These are phyloP conservation scores for Anagrus nilaparvatae DNA, from an alignment of 1,140 invertebrate genomes.

Conservation along the genomic window DNA sequence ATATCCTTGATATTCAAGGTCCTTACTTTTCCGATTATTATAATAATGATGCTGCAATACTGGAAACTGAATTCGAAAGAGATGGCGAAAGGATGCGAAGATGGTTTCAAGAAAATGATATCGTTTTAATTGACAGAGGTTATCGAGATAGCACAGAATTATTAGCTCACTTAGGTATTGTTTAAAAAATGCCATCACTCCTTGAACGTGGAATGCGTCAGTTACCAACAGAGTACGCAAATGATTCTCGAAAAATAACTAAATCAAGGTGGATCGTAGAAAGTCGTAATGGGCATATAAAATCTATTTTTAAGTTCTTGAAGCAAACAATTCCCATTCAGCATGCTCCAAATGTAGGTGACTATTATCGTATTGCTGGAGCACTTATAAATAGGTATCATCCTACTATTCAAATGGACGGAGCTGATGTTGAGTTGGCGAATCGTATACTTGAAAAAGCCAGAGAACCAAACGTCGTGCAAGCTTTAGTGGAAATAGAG, in stretches of 20 bases:
- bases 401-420: too few species aligned
- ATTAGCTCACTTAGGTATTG: background rate
- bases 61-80: slow-evolving; percentile 7
- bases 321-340: slow-evolving; percentile 4
- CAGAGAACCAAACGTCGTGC: too few species aligned
- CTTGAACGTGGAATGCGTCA: slow-evolving; percentile 1
- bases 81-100: slow-evolving; percentile 4
- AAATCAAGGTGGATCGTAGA: slow-evolving; percentile 11
- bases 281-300: slow-evolving; percentile 1
- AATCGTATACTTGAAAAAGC: too few species aligned
- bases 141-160: slow-evolving; percentile 10
- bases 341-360: slow-evolving; percentile 1
- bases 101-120: slow-evolving; percentile 12
- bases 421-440: too few species aligned
- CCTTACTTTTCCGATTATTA: slow-evolving; percentile 13
- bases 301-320: slow-evolving; percentile 12
- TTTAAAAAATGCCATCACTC: slow-evolving; percentile 11
- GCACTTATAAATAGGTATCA: slow-evolving; percentile 9
- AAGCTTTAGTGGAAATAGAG: slow-evolving; percentile 2
- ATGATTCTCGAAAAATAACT: slow-evolving; percentile 6
- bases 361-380: slow-evolving; percentile 12
- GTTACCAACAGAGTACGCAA: slow-evolving; percentile 9
- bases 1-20: slow-evolving; percentile 13
- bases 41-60: slow-evolving; percentile 15
- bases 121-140: slow-evolving; percentile 10